A percentile compares a stretch with the other conserved stretches of the same genome.
Evolutionary conservation across 2,113 vertebrate species (phyloP).

Genomic region (Gymnorhina tibicen): DNA sequence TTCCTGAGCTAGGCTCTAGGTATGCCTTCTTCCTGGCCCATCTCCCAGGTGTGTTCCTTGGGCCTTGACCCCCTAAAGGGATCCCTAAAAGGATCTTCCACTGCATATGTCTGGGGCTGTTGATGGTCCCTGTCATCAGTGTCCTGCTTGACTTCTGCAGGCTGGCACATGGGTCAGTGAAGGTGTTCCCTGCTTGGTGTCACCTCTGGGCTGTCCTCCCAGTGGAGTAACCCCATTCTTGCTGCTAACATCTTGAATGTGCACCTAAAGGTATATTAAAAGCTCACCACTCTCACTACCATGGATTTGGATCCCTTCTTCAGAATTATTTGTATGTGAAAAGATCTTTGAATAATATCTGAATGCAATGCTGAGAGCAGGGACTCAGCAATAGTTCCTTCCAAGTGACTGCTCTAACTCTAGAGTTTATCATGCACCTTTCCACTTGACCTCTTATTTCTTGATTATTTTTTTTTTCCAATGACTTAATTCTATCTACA

Average conservation of each 20-base stretch:
- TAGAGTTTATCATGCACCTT: background rate
- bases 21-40: background rate
- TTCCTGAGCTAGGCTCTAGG: background rate
- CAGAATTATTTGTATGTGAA: background rate
- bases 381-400: background rate
- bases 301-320: background rate
- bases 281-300: background rate
- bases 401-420: background rate
- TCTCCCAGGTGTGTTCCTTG: background rate
- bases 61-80: background rate
- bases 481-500: background rate
- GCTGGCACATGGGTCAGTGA: fast-evolving
- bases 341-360: background rate
- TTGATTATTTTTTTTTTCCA: background rate
- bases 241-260: background rate
- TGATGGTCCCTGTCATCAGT: background rate
- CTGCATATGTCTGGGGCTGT: background rate
- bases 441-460: background rate
- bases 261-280: background rate
- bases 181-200: background rate
- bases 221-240: fast-evolving
- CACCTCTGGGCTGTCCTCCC: fast-evolving
- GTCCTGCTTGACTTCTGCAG: background rate
- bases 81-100: background rate
- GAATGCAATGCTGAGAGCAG: background rate